These are phyloP conservation scores for Poecilia picta DNA, from an alignment of 2,797 vertebrate species.

Conservation along the genomic window DNA sequence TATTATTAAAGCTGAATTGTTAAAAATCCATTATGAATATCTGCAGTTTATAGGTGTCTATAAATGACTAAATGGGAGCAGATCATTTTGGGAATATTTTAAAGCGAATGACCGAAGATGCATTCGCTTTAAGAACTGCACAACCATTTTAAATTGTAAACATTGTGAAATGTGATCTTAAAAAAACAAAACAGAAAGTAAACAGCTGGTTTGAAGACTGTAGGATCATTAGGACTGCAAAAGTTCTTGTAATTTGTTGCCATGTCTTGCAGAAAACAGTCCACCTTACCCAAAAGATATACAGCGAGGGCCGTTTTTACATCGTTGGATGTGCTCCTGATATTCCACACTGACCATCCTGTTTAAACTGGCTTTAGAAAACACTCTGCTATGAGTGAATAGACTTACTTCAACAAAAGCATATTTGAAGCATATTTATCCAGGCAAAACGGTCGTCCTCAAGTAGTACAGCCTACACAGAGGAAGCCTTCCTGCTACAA, in stretches of 20 bases:
- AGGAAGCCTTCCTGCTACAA: neutral
- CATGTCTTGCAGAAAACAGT: neutral
- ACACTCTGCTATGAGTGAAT: neutral
- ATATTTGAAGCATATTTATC: neutral
- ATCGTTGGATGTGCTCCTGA: neutral
- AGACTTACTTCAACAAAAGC: neutral
- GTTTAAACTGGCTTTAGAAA: neutral
- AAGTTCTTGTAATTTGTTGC: neutral
- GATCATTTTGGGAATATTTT: neutral
- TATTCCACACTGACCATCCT: neutral
- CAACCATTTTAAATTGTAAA: neutral
- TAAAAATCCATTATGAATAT: conserved; percentile 2
- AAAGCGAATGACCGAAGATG: neutral
- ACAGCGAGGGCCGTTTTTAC: too few species aligned
- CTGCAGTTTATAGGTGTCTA: conserved; percentile 10
- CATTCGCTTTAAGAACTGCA: neutral
- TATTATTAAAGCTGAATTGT: conserved; percentile 20
- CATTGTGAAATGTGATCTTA: neutral
- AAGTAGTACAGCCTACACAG: neutral
- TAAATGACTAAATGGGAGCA: neutral
- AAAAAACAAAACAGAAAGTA: neutral
- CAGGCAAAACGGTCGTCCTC: neutral
- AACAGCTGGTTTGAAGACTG: neutral
- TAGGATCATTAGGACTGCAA: neutral
- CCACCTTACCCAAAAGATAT: neutral